These are phyloP conservation scores for Chlorocebus sabaeus DNA, from an alignment of 2,113 vertebrate species.

Conservation along the genomic window DNA sequence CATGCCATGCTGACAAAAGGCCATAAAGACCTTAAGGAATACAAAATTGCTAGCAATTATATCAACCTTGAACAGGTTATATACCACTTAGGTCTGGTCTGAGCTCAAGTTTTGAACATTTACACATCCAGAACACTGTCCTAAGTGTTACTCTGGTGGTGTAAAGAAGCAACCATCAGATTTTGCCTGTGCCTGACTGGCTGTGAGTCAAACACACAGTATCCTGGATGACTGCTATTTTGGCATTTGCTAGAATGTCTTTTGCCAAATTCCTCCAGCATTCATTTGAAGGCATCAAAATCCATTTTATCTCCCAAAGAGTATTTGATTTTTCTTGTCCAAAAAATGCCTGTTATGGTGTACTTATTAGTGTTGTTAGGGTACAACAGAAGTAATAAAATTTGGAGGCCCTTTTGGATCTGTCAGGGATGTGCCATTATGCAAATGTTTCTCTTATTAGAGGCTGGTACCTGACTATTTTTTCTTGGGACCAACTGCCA, in stretches of 20 bases:
- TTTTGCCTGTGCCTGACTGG: neutral
- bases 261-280: constrained; percentile 56
- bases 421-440: neutral
- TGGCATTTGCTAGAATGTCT: constrained; percentile 34
- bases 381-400: neutral
- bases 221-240: constrained; percentile 3
- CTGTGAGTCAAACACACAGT: neutral
- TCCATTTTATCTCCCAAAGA: constrained; percentile 46
- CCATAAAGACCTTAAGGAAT: neutral
- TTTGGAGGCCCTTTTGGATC: neutral
- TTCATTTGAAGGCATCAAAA: constrained; percentile 54
- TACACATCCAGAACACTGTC: neutral
- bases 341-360: constrained; percentile 35
- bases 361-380: neutral
- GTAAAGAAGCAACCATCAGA: neutral
- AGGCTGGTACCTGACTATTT: neutral
- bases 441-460: neutral
- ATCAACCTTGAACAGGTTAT: neutral
- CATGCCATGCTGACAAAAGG: neutral
- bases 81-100: neutral
- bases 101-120: neutral
- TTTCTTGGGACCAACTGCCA: neutral
- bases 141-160: neutral
- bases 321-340: constrained; percentile 57
- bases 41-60: neutral